A percentile compares a stretch with the other conserved stretches of the same genome.
These are phyloP conservation scores for Drosophila tsacasi DNA, from an alignment of 1,140 invertebrate species.

Conservation along the genomic window DNA sequence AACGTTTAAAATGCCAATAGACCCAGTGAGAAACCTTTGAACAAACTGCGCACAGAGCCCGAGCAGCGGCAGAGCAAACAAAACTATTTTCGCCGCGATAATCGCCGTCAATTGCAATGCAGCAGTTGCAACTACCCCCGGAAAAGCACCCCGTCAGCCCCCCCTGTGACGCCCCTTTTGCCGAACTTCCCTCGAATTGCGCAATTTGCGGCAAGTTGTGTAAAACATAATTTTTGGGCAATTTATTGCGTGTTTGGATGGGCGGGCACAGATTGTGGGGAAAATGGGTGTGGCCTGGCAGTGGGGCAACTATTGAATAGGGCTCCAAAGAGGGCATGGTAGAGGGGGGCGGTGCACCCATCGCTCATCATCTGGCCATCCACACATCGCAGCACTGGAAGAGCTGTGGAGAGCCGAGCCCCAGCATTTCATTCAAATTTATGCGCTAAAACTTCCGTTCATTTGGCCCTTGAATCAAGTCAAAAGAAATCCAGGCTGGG, in stretches of 20 bases:
- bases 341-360: slow-evolving; percentile 32
- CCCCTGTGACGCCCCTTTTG: neutral
- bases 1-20: slow-evolving; percentile 80
- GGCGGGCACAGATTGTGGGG: slow-evolving; percentile 37
- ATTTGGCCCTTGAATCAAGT: slow-evolving; percentile 54
- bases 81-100: slow-evolving; percentile 76
- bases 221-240: slow-evolving; percentile 78
- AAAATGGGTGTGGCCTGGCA: slow-evolving; percentile 3
- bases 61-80: slow-evolving; percentile 56
- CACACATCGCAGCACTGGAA: slow-evolving; percentile 30
- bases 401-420: slow-evolving; percentile 24
- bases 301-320: neutral
- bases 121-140: slow-evolving; percentile 41
- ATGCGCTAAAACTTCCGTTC: slow-evolving; percentile 80
- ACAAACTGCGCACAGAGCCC: slow-evolving; percentile 55
- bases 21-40: slow-evolving; percentile 53
- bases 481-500: slow-evolving; percentile 41
- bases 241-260: slow-evolving; percentile 75
- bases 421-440: slow-evolving; percentile 70
- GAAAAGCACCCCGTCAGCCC: neutral
- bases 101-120: slow-evolving; percentile 80
- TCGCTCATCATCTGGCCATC: slow-evolving; percentile 61
- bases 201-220: slow-evolving; percentile 78
- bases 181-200: slow-evolving; percentile 62
- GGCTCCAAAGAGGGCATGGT: neutral